Evolutionary conservation across 2,113 vertebrate species (phyloP).

Genomic region (Brachyistius frenatus): DNA sequence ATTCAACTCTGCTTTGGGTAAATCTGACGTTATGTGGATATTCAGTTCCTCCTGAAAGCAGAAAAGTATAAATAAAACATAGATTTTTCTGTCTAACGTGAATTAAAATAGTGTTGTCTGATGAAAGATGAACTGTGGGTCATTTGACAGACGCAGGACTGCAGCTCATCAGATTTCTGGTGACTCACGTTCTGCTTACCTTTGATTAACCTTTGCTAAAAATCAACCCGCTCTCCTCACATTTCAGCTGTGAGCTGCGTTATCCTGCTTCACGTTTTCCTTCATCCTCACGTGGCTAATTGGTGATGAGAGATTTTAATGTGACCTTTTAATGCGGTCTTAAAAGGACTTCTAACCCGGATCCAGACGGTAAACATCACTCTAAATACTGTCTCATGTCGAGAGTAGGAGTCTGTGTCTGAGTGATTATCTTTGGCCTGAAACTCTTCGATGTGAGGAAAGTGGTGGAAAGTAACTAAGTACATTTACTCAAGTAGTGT

Average conservation of each 20-base stretch:
- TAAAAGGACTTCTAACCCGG: background rate
- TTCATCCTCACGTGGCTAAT: slow-evolving; percentile 31
- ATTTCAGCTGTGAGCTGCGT: slow-evolving; percentile 46
- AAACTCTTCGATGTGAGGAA: too few relatives aligned
- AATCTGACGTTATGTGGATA: background rate
- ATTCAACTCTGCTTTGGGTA: slow-evolving; percentile 42
- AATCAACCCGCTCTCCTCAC: slow-evolving; percentile 23
- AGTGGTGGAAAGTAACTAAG: too few relatives aligned
- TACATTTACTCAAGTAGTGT: too few relatives aligned
- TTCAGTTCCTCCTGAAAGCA: slow-evolving; percentile 17
- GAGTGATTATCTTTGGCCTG: too few relatives aligned
- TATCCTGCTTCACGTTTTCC: slow-evolving; percentile 17
- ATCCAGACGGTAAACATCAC: background rate
- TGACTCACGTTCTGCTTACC: slow-evolving; percentile 35
- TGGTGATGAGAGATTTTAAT: slow-evolving; percentile 1
- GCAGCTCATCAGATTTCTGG: slow-evolving; percentile 6
- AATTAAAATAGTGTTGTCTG: slow-evolving; percentile 41
- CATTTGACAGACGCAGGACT: background rate
- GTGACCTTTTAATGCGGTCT: slow-evolving; percentile 31
- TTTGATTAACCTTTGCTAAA: slow-evolving; percentile 37
- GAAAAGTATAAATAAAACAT: slow-evolving; percentile 1
- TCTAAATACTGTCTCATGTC: too few relatives aligned
- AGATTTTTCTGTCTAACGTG: background rate
- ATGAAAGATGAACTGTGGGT: slow-evolving; percentile 5
- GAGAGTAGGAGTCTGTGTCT: too few relatives aligned